Evolutionary conservation across 2,113 vertebrate genomes (phyloP).

Genomic region (Cephalophus harveyi): DNA sequence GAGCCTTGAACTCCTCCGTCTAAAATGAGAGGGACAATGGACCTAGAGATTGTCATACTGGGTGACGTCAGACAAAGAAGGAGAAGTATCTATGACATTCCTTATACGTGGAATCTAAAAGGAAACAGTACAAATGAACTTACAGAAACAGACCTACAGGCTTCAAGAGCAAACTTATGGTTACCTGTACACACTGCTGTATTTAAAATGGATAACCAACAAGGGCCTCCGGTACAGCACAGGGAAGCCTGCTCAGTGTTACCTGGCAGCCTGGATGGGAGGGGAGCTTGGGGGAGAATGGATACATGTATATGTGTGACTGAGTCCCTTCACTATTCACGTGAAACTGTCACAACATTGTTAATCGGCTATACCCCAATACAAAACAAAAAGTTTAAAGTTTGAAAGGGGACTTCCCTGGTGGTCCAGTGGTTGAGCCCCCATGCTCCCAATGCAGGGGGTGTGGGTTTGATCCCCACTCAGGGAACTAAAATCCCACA

Average conservation of each 20-base stretch:
- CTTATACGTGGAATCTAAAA: background rate
- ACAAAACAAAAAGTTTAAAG: background rate
- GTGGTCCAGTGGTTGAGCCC: background rate
- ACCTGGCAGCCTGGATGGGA: background rate
- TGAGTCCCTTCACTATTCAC: background rate
- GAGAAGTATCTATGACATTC: background rate
- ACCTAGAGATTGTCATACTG: background rate
- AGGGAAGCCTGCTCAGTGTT: background rate
- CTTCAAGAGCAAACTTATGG: background rate
- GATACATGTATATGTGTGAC: background rate
- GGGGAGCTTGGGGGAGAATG: background rate
- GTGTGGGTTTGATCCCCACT: rapidly evolving
- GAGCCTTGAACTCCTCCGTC: background rate
- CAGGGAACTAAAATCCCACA: background rate
- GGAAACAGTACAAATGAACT: background rate
- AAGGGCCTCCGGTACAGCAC: background rate
- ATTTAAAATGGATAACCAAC: background rate
- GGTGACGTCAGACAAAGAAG: background rate
- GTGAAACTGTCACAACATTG: background rate
- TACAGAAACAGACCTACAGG: background rate
- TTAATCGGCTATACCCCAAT: background rate
- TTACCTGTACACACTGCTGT: background rate
- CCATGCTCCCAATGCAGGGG: background rate
- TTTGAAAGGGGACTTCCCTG: background rate
- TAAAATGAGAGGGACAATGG: background rate